Base-by-base conservation (phyloP, 1,140 invertebrate species). In the Cephus cinctus region DNA sequence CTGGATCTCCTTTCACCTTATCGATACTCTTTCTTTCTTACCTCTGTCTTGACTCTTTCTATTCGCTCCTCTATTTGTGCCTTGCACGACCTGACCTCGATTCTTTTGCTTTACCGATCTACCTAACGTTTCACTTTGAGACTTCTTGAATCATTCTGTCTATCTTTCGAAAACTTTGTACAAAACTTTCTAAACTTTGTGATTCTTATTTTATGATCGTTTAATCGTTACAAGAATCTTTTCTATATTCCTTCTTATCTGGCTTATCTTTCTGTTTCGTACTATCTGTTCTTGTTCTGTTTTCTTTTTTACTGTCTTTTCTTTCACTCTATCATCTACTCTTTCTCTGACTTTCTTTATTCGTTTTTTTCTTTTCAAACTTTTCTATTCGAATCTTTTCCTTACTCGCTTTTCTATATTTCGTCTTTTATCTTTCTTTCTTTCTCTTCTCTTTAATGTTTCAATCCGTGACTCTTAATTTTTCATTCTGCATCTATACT, bases 381-480 rank as follows among this genome's bases (percentile, higher is more conserved):
- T n/a, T n/a, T n/a, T n/a, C n/a, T n/a, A n/a, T n/a, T n/a, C n/a
- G n/a, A n/a, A n/a, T n/a, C n/a, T n/a, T n/a, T n/a, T n/a, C n/a
- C n/a, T n/a, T n/a, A n/a, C n/a, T n/a, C n/a, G n/a, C n/a, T 47
- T 27, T 34, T 46, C 14, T 38, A 27, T 38, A 41, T 39, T 46
- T 22, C 16, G 22, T 35, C n/a, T 18, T 2, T 9, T 38, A 1
- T 34, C 16, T 16, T 25, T 39, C 21, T 14, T 11, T 36, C 30
- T 47, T 19, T 21, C 30, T 43, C 35, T 55, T 34, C 22, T 49
- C 14, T 15, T 18, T 22, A 34, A 14, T 38, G 8, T 38, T 14
- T 16, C 1, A 8, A 9, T 38, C 11, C 16, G 15, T 38, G 1
- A 11, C 11, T 38, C 43, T 38, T 36, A 16, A 18, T 31, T 31